Conservation (phyloP, 2,797 vertebrate species). For the Pteropus rufus region DNA sequence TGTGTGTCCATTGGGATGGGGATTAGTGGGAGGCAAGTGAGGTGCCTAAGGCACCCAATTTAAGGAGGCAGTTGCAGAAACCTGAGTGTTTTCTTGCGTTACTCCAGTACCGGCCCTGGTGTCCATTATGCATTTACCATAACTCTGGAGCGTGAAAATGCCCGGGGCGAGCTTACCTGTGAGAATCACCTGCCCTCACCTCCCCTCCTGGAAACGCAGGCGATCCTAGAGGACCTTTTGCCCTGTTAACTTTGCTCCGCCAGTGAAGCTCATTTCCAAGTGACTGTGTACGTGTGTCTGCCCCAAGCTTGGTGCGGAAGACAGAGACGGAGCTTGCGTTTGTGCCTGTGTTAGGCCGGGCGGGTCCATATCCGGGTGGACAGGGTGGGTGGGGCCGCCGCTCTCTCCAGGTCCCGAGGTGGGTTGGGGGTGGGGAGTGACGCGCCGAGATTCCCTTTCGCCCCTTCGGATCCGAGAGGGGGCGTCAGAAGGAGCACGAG, state of each 20-base stretch:
- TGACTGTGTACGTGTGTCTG: neutral
- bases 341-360: neutral
- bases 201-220: neutral
- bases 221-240: neutral
- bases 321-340: neutral
- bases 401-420: constrained; percentile 30
- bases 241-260: neutral
- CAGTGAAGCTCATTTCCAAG: neutral
- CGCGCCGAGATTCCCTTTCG: neutral
- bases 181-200: neutral
- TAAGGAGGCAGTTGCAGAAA: neutral
- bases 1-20: neutral
- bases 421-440: constrained; percentile 32
- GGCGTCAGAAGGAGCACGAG: neutral
- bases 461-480: neutral
- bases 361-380: constrained; percentile 60
- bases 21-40: neutral
- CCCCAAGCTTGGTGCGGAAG: neutral
- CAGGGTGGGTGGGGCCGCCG: constrained; percentile 46
- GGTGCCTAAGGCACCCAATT: neutral
- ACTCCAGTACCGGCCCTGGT: neutral
- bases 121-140: neutral
- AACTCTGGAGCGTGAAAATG: neutral
- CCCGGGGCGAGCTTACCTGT: neutral
- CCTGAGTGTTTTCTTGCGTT: neutral